A percentile compares a stretch with the other conserved stretches of the same genome.
Evolutionary conservation across 2,888 invertebrate genomes (phyloP).

Genomic region (Saturnia pavonia): DNA sequence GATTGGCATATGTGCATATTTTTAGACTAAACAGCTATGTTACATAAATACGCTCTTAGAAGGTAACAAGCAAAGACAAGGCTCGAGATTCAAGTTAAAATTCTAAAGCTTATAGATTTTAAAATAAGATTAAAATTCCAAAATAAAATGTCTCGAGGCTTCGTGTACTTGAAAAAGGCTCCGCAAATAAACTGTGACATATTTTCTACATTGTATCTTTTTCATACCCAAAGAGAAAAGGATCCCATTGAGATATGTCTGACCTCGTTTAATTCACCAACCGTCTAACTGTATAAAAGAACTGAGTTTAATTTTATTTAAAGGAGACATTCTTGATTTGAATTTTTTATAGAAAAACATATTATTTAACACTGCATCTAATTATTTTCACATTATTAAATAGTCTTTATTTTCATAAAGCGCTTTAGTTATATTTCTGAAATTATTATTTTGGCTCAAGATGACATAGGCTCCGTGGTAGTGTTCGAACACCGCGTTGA

Average conservation of each 20-base stretch:
- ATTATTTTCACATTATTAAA: too few relatives aligned
- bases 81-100: neutral
- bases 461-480: too few relatives aligned
- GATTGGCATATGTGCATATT: too few relatives aligned
- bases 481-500: too few relatives aligned
- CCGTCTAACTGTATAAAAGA: neutral
- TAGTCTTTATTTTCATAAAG: too few relatives aligned
- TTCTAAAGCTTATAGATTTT: neutral
- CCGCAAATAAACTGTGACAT: constrained; percentile 10
- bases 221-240: constrained; percentile 6
- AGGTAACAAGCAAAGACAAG: neutral
- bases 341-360: neutral
- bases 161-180: constrained; percentile 14
- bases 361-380: neutral
- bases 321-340: neutral
- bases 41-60: too few relatives aligned
- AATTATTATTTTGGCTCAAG: too few relatives aligned
- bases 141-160: neutral
- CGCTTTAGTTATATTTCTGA: too few relatives aligned
- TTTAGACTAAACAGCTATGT: too few relatives aligned
- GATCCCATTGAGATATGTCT: constrained; percentile 22
- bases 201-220: constrained; percentile 12
- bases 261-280: constrained; percentile 33
- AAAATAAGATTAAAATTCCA: neutral
- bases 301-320: neutral